phyloP scores from a whole-genome alignment of 1,140 invertebrate genomes.

The Pseudomyrmex dendroicus region DNA sequence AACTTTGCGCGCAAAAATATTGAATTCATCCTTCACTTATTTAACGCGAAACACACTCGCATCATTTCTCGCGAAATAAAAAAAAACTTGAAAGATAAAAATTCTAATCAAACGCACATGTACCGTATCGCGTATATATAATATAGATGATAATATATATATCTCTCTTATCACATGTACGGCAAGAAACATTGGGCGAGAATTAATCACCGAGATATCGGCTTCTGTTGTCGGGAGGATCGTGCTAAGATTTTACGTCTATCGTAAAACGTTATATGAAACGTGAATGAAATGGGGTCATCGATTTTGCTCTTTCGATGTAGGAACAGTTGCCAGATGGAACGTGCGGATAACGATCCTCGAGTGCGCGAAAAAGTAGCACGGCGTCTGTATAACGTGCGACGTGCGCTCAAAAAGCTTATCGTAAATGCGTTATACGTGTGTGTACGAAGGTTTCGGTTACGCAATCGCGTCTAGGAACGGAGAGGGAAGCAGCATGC shows the following conservation, averaged over 20 bases:
- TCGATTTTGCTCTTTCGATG: conserved; percentile 21
- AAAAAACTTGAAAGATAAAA: neutral
- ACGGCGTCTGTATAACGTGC: neutral
- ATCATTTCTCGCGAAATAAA: too few relatives aligned
- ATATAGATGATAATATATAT: neutral
- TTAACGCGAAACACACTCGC: too few relatives aligned
- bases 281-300: conserved; percentile 12
- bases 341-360: conserved; percentile 1
- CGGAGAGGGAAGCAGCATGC: conserved; percentile 16
- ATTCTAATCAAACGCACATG: neutral
- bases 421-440: conserved; percentile 26
- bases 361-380: conserved; percentile 8
- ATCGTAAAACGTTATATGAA: conserved; percentile 3
- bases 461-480: conserved; percentile 31
- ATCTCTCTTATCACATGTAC: neutral
- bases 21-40: too few relatives aligned
- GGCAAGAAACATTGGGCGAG: neutral
- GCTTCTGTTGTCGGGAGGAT: neutral
- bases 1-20: too few relatives aligned
- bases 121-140: neutral
- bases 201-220: neutral
- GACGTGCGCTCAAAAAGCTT: neutral
- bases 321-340: neutral
- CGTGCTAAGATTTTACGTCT: conserved; percentile 1
- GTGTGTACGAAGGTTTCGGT: conserved; percentile 36